A percentile compares a stretch with the other conserved stretches of the same genome.
Conservation (phyloP, 2,797 vertebrate species). For the Ispidina lecontei region DNA sequence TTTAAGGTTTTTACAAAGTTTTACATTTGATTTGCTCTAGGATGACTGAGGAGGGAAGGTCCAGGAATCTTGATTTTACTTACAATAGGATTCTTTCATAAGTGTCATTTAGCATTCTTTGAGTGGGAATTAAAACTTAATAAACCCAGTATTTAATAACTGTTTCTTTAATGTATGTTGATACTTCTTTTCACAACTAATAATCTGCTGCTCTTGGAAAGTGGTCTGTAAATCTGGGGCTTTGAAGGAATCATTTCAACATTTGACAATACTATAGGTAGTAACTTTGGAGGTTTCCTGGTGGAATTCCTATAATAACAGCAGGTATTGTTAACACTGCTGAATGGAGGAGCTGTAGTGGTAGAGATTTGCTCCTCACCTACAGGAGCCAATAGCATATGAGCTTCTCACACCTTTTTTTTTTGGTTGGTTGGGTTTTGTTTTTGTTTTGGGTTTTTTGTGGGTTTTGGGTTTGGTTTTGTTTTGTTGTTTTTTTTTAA, state of each 20-base stretch:
- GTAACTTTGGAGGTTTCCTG: constrained; percentile 7
- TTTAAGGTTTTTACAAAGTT: neutral
- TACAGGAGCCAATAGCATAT: constrained; percentile 1
- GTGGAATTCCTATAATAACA: constrained; percentile 20
- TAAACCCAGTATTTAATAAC: neutral
- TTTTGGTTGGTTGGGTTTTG: too few relatives aligned
- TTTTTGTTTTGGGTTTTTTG: too few relatives aligned
- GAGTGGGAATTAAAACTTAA: neutral
- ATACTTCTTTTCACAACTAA: neutral
- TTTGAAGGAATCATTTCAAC: constrained; percentile 5
- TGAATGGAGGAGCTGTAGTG: neutral
- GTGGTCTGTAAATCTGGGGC: neutral
- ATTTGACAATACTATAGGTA: neutral
- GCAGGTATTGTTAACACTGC: constrained; percentile 7
- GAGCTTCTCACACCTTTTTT: neutral
- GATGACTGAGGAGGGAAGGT: neutral
- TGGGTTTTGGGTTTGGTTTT: too few relatives aligned
- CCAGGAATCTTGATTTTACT: neutral
- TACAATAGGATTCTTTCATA: neutral
- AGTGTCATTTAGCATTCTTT: neutral
- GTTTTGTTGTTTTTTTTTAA: too few relatives aligned
- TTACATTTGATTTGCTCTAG: neutral
- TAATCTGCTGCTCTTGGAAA: neutral
- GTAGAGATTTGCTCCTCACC: neutral
- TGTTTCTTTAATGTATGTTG: neutral